phyloP scores from a whole-genome alignment of 2,113 vertebrate species.

The Leptodactylus fuscus region DNA sequence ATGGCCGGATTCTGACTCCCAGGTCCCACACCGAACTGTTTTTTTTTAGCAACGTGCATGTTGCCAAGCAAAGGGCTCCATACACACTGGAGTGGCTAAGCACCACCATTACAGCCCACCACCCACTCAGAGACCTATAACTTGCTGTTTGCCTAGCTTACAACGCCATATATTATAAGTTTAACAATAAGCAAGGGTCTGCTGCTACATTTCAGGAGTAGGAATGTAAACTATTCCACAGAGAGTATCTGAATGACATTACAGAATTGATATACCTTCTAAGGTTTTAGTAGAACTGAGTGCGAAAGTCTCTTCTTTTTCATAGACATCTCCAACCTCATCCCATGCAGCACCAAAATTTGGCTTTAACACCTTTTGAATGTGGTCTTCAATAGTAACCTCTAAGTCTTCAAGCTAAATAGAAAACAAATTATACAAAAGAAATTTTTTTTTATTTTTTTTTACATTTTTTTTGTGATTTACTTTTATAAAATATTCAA shows the following conservation, averaged over 20 bases:
- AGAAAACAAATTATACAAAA: not conserved
- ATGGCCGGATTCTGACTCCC: too few relatives aligned
- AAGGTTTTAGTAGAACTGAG: slow-evolving; percentile 91
- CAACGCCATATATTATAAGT: not conserved
- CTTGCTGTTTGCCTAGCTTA: too few relatives aligned
- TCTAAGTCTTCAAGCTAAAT: slow-evolving; percentile 92
- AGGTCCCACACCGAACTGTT: too few relatives aligned
- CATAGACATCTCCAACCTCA: slow-evolving; percentile 92
- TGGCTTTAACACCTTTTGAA: slow-evolving; percentile 93
- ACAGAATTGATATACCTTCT: slow-evolving; percentile 78
- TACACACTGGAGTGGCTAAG: too few relatives aligned
- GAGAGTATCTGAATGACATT: too few relatives aligned
- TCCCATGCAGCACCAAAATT: slow-evolving; percentile 97
- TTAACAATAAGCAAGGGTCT: not conserved
- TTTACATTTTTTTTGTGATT: not conserved
- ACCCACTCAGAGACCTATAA: too few relatives aligned
- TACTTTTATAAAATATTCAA: not conserved
- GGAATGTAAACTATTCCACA: too few relatives aligned
- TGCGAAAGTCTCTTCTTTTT: slow-evolving; percentile 97
- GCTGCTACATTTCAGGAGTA: not conserved
- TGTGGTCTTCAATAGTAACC: slow-evolving; percentile 91
- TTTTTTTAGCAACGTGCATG: too few relatives aligned
- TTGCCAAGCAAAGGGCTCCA: too few relatives aligned
- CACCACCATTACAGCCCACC: too few relatives aligned
- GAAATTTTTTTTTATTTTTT: too few relatives aligned